Evolutionary conservation across 1,140 invertebrate species (phyloP).

Genomic region (Macrobrachium rosenbergii): DNA sequence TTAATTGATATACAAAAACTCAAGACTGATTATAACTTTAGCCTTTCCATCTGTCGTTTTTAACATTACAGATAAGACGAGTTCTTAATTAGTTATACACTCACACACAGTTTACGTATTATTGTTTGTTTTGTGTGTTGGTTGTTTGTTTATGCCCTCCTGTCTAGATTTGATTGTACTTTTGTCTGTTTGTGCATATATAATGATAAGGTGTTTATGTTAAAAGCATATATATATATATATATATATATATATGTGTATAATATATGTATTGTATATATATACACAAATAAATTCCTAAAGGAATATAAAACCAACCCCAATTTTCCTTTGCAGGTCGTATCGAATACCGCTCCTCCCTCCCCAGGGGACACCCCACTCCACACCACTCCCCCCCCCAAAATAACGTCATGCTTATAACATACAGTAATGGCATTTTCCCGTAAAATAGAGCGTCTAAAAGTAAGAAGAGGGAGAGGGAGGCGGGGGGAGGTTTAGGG

Average conservation of each 20-base stretch:
- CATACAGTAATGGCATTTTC: too few species aligned
- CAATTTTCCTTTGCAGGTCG: not conserved
- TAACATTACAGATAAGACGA: too few species aligned
- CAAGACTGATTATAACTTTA: too few species aligned
- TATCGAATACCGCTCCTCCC: too few species aligned
- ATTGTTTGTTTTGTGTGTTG: slow-evolving; percentile 15
- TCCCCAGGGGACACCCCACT: too few species aligned
- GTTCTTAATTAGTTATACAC: too few species aligned
- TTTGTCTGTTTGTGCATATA: not conserved
- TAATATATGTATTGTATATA: not conserved
- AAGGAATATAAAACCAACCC: not conserved
- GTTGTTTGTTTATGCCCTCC: not conserved
- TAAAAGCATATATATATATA: slow-evolving; percentile 22
- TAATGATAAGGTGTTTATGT: not conserved
- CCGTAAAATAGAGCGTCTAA: too few species aligned
- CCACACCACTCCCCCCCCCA: too few species aligned
- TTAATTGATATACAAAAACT: too few species aligned
- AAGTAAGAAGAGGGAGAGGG: not conserved
- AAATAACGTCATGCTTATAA: too few species aligned
- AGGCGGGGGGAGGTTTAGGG: slow-evolving; percentile 1
- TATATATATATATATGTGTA: slow-evolving; percentile 15
- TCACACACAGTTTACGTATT: too few species aligned
- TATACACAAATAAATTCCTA: not conserved
- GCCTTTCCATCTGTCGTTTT: too few species aligned
- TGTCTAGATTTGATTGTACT: not conserved